Base-by-base conservation (phyloP, 2,113 vertebrate genomes). In the Edolisoma coerulescens region DNA sequence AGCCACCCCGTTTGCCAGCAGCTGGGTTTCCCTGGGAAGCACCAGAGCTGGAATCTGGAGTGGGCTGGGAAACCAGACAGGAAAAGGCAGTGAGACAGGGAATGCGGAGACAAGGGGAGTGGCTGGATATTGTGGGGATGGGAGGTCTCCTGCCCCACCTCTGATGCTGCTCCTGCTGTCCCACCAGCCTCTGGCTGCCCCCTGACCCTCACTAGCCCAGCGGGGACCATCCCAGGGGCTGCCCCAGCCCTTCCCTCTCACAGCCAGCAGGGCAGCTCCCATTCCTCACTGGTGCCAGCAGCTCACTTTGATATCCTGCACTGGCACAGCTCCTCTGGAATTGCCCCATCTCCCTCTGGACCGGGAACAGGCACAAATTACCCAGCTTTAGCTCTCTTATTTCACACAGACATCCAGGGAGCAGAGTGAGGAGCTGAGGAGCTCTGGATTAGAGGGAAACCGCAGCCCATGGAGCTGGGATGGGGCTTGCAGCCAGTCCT, bases 101-200 rank as follows among this genome's bases (percentile, higher is more conserved):
- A 65, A 11, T 22, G 21, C 0, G 0, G 67, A 57, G 24, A 52
- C 9, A 35, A 35, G 26, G 45, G 20, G 15, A 45, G 10, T 18
- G 21, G 16, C 28, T 50, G 50, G 69, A 1, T 35, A 3, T 3
- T 14, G 41, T 10, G 59, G 53, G 41, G 50, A 35, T 28, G 78
- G 77, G 41, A 74, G 28, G 10, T 52, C 23, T 87, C 65, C 75
- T 83, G 65, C 18, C 37, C 45, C 2, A 0, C 28, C 26, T 87
- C 69, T 32, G 59, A 8, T 0, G 0, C 41, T 32, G 41, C 3
- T 85, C 35, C n/a, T 0, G 0, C 49, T 59, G 39, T 76, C 45
- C 41, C 61, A 42, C 1, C 2, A 79, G 42, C 32, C 64, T 54
- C 64, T 14, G 6, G 32, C 30, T n/a, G 9, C 41, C 69, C 52